Evolutionary conservation across 1,140 invertebrate genomes (phyloP), one percentile per base, ranked within the genome.

Genomic region (Arion vulgaris): DNA sequence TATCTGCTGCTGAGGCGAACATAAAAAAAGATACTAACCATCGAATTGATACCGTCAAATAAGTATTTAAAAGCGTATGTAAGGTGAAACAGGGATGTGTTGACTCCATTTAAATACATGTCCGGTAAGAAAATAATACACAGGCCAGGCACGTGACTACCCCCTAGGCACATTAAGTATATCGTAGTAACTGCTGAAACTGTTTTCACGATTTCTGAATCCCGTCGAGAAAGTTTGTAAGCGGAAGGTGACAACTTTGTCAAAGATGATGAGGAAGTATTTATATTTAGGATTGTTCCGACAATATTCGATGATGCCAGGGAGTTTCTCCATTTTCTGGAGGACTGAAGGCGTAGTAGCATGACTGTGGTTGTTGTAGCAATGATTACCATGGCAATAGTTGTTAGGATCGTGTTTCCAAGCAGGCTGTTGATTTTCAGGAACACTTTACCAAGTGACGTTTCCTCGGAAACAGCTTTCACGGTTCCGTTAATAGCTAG

Each of bases 11-110:
- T 66, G 15, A 79, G 2, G 23, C 57, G 32, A 28, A 79, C 0
- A 53, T 79, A 79, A 28, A 62, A 79, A 15, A 79, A 62, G 7
- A 79, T 23, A 68, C 68, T 66, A 19, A 66, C 34, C 2, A 57
- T 4, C 4, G 76, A 36, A n/a, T 68, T 62, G 4, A 79, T 1
- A 41, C 32, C n/a, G n/a, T 68, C 57, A 36, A 66, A 39, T 23
- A 79, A 36, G n/a, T 39, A 79, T 28, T 45, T 36, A n/a, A 62
- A 26, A 49, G 28, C 1, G 36, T 66, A 79, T 19, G 26, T 28
- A 9, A 68, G 32, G 34, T 26, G 19, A 28, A 66, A 66, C 36
- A 79, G 32, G 4, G 28, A 15, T 39, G 32, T 32, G 57, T 79
- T 79, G 28, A 36, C 32, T 38, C 76, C 76, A 7, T 39, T 34